phyloP scores from a whole-genome alignment of 2,113 vertebrate genomes.

The Labeo rohita region DNA sequence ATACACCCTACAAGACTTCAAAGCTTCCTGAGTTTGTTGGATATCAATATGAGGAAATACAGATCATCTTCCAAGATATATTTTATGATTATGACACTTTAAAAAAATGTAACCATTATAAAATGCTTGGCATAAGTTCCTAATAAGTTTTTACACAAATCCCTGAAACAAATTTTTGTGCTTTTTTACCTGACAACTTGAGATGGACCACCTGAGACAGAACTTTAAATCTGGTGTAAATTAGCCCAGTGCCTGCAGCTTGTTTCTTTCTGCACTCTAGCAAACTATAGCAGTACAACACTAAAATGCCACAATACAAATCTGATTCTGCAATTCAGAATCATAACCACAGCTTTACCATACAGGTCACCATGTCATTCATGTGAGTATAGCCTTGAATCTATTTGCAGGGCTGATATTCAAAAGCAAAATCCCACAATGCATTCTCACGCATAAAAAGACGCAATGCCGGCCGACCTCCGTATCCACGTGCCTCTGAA shows the following conservation, averaged over 20 bases:
- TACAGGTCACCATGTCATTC: background rate
- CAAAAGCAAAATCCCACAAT: conserved; percentile 60
- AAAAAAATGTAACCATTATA: too few relatives aligned
- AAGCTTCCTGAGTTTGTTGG: background rate
- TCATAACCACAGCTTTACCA: background rate
- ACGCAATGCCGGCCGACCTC: conserved; percentile 45
- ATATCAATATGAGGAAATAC: background rate
- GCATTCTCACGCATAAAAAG: conserved; percentile 68
- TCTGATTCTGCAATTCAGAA: background rate
- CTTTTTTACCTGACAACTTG: background rate
- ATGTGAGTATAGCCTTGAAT: conserved; percentile 37
- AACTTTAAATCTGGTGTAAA: background rate
- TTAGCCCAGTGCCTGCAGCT: background rate
- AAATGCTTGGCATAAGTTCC: background rate
- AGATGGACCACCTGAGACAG: background rate
- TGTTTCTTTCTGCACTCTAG: background rate
- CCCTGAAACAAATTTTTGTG: background rate
- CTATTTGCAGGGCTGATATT: conserved; percentile 1
- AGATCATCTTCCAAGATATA: too few relatives aligned
- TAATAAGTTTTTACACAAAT: background rate
- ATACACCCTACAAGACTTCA: background rate
- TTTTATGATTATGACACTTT: too few relatives aligned
- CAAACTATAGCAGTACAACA: background rate
- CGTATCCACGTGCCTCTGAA: conserved; percentile 67
- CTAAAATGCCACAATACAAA: background rate